These are phyloP conservation scores for Eubucco bourcierii DNA, from an alignment of 2,113 vertebrate species.

Conservation along the genomic window DNA sequence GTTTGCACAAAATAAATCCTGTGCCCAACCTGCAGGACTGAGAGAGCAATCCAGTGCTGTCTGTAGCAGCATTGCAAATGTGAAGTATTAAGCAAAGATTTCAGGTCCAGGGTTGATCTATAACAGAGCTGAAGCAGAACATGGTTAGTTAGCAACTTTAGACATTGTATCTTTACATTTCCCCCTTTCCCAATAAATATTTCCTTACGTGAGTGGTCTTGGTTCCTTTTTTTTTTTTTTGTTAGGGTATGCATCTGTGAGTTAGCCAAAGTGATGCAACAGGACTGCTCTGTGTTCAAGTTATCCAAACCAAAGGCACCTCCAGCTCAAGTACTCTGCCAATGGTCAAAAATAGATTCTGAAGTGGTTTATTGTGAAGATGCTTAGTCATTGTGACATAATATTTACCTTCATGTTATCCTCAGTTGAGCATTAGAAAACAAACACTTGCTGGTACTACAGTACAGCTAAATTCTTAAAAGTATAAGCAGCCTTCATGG, in stretches of 20 bases:
- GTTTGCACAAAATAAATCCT: background rate
- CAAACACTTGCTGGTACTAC: background rate
- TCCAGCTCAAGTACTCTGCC: background rate
- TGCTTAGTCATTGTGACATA: background rate
- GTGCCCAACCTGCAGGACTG: background rate
- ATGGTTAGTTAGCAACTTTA: background rate
- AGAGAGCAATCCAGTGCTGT: background rate
- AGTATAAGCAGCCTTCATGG: background rate
- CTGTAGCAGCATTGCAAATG: background rate
- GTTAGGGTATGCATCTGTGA: background rate
- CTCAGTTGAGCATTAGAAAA: background rate
- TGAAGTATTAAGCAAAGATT: background rate
- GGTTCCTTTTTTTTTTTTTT: background rate
- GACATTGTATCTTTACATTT: background rate
- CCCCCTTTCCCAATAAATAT: background rate
- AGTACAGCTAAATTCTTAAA: background rate
- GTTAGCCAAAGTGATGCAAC: background rate
- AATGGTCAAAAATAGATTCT: background rate
- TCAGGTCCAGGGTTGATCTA: background rate
- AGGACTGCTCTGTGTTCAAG: background rate
- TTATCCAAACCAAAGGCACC: background rate
- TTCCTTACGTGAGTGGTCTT: background rate
- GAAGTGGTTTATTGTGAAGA: background rate
- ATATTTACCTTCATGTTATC: background rate
- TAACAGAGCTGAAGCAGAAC: background rate